phyloP scores from a whole-genome alignment of 2,888 invertebrate species.

The Dromius quadrimaculatus region DNA sequence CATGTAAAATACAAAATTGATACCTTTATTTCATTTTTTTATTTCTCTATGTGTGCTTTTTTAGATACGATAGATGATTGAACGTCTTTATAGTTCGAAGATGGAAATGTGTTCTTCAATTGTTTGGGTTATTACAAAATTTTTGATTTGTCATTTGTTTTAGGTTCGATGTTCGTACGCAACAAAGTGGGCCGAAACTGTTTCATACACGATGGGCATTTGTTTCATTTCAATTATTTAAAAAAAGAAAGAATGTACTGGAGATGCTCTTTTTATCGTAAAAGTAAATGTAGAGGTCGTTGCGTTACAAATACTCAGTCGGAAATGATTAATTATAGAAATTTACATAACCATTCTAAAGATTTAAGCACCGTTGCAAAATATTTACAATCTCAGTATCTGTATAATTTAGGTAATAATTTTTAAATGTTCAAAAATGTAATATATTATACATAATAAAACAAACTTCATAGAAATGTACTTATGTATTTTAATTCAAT shows the following conservation, averaged over 20 bases:
- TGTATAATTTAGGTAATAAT: too few species aligned
- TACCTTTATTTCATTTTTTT: too few species aligned
- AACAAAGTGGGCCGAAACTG: constrained; percentile 59
- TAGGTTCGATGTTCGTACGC: not conserved
- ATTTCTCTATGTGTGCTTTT: too few species aligned
- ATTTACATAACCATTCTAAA: constrained; percentile 58
- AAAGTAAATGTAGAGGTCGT: constrained; percentile 59
- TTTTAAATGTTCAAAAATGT: too few species aligned
- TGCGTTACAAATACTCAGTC: constrained; percentile 57
- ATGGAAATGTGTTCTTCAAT: too few species aligned
- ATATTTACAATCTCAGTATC: not conserved
- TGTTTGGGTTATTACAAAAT: too few species aligned
- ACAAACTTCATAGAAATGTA: too few species aligned
- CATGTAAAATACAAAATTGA: too few species aligned
- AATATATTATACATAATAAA: too few species aligned
- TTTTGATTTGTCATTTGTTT: not conserved
- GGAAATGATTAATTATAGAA: constrained; percentile 49
- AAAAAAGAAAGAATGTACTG: constrained; percentile 58
- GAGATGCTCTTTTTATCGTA: constrained; percentile 60
- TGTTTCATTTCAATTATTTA: constrained; percentile 59
- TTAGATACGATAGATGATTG: too few species aligned
- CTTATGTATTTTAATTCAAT: too few species aligned
- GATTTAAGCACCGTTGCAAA: not conserved
- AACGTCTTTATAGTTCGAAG: too few species aligned
- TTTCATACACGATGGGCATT: constrained; percentile 58